Evolutionary conservation across 2,888 invertebrate species (phyloP), one percentile per base, ranked within the genome.

Genomic region (Plagiodera versicolora): DNA sequence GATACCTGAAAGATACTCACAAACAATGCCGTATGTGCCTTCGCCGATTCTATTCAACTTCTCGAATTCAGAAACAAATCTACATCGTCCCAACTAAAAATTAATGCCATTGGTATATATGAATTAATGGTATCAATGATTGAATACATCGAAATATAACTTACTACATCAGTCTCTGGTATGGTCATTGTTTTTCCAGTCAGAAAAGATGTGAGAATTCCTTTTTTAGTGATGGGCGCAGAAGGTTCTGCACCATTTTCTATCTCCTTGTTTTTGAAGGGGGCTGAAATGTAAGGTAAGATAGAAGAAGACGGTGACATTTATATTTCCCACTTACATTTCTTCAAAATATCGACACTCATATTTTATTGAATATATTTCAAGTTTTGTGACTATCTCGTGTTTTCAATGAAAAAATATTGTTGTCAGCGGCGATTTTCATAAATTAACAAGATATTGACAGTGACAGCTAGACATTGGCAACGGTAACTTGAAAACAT

Each of bases 11-110:
- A n/a, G n/a, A 46, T 17, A 81, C 92, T 87, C 84, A 94, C 94
- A 98, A 46, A 99, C 98, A 73, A 98, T 94, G 39, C 98, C 98
- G 80, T 98, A 99, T 0, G 98, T 98, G 66, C 98, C 98, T 84
- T 98, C 98, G 0, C 98, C 98, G 70, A 98, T 94, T 67, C 96
- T 87, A 79, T 97, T 97, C 8, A 99, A 79, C 81, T 98, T 98
- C 77, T 98, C 97, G 83, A 98, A 99, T 77, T 98, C 98, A 9
- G 94, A 92, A 1, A 98, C 98, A 78, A 93, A 92, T 66, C 98
- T 84, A 78, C 97, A 98, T 76, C 90, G 86, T 20, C 95, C 95
- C 68, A 92, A 83, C 94, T 94, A 75, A 64, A 81, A 81, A 70
- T n/a, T n/a, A n/a, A n/a, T n/a, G n/a, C n/a, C n/a, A n/a, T n/a